Evolutionary conservation across 2,797 vertebrate genomes (phyloP).

Genomic region (Gymnothorax reevesii): DNA sequence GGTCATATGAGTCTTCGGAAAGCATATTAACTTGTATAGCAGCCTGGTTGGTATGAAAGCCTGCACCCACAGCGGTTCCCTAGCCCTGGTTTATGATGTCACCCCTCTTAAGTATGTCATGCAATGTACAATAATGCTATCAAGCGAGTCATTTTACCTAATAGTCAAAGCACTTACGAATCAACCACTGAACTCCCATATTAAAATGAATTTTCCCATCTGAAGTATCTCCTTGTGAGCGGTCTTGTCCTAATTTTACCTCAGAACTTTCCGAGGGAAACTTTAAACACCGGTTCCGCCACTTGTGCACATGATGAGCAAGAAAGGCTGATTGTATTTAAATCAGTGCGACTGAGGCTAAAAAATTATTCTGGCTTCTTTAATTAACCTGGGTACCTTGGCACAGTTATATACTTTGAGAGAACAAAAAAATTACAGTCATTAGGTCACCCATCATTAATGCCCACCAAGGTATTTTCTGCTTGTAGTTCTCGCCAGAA

Average conservation of each 20-base stretch:
- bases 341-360: background rate
- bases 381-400: background rate
- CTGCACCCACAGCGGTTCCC: too few relatives aligned
- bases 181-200: conserved; percentile 36
- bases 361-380: background rate
- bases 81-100: too few relatives aligned
- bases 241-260: background rate
- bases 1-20: too few relatives aligned
- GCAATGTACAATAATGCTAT: too few relatives aligned
- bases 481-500: background rate
- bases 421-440: background rate
- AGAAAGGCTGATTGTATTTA: background rate
- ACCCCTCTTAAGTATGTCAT: too few relatives aligned
- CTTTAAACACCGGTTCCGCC: background rate
- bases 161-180: too few relatives aligned
- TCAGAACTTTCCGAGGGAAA: background rate
- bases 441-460: background rate
- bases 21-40: too few relatives aligned
- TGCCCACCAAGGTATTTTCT: background rate
- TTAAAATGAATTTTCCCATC: background rate
- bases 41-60: too few relatives aligned
- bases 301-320: background rate
- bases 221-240: background rate
- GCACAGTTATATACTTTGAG: background rate
- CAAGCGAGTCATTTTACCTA: too few relatives aligned